phyloP scores from a whole-genome alignment of 2,888 invertebrate genomes.

The Brachylomia viminalis region DNA sequence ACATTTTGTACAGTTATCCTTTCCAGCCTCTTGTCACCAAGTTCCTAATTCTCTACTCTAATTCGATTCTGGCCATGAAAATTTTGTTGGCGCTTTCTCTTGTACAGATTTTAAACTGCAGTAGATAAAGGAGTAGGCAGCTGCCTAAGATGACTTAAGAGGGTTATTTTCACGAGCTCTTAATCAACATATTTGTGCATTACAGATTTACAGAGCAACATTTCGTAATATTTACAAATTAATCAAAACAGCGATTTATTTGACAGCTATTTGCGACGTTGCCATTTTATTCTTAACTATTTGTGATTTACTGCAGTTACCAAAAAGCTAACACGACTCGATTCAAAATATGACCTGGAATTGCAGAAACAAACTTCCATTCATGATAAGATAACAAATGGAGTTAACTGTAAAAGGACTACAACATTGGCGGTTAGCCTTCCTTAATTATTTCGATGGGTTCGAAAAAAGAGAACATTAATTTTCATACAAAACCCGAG shows the following conservation, averaged over 20 bases:
- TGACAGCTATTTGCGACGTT: no score
- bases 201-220: no score
- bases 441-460: not conserved
- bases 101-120: not conserved
- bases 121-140: not conserved
- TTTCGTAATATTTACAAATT: no score
- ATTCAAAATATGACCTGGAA: not conserved
- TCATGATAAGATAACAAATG: not conserved
- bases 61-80: not conserved
- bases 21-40: no score
- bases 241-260: no score
- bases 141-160: not conserved
- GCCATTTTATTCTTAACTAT: no score
- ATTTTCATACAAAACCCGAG: conserved; percentile 24
- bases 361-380: not conserved
- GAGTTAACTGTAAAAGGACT: not conserved
- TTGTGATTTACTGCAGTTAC: no score
- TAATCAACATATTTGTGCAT: no score
- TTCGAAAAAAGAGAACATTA: not conserved
- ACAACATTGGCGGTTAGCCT: not conserved
- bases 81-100: not conserved
- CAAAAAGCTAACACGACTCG: no score
- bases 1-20: not conserved
- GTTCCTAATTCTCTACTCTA: not conserved
- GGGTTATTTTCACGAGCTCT: no score